Evolutionary conservation across 2,888 invertebrate genomes (phyloP).

Genomic region (Hoplodrina blanda): DNA sequence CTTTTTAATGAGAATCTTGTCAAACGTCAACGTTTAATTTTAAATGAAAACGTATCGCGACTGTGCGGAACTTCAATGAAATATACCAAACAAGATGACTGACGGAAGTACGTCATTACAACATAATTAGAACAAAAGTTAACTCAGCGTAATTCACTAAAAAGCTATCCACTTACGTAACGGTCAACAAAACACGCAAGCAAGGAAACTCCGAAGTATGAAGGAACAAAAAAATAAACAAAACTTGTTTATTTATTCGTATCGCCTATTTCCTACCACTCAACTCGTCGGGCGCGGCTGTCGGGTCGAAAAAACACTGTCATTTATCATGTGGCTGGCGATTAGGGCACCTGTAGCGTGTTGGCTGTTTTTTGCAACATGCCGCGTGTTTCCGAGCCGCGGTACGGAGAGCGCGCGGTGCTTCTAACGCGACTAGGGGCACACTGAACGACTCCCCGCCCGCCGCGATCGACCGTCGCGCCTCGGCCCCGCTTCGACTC

Average conservation of each 20-base stretch:
- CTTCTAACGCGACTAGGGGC: slow-evolving; percentile 72
- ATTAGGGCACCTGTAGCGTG: slow-evolving; percentile 82
- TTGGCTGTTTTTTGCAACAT: slow-evolving; percentile 75
- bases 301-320: slow-evolving; percentile 75
- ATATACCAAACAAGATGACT: slow-evolving; percentile 23
- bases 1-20: slow-evolving; percentile 70
- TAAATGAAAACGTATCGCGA: slow-evolving; percentile 34
- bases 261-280: slow-evolving; percentile 75
- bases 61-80: slow-evolving; percentile 7
- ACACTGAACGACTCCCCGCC: slow-evolving; percentile 77
- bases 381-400: slow-evolving; percentile 67
- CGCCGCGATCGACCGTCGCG: slow-evolving; percentile 75
- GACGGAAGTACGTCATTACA: slow-evolving; percentile 4
- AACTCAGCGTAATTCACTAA: slow-evolving; percentile 38
- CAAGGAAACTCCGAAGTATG: slow-evolving; percentile 24
- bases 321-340: slow-evolving; percentile 78
- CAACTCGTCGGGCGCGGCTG: slow-evolving; percentile 72
- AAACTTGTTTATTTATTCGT: slow-evolving; percentile 72
- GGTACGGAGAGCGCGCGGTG: slow-evolving; percentile 72
- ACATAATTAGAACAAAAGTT: slow-evolving; percentile 27
- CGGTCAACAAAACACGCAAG: slow-evolving; percentile 49
- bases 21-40: slow-evolving; percentile 61
- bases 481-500: slow-evolving; percentile 74
- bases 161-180: slow-evolving; percentile 61
- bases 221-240: slow-evolving; percentile 57